These are phyloP conservation scores for Bolborhynchus lineola DNA, from an alignment of 2,113 vertebrate genomes.

Conservation along the genomic window DNA sequence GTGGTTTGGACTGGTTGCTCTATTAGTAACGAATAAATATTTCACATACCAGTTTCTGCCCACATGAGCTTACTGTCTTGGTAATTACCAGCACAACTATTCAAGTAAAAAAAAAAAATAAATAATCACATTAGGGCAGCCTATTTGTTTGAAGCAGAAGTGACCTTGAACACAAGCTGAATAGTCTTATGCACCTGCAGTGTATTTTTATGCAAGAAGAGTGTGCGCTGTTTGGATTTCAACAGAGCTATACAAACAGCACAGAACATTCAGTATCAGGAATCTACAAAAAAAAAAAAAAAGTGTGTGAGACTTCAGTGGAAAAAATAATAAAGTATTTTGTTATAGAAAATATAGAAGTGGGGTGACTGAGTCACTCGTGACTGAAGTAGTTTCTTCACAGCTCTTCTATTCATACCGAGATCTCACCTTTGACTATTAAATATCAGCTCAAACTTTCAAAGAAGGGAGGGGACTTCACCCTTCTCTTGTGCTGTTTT, in stretches of 20 bases:
- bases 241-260: not conserved
- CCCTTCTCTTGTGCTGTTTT: not conserved
- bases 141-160: constrained; percentile 31
- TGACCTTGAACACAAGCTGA: constrained; percentile 54
- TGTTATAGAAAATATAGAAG: not conserved
- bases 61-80: not conserved
- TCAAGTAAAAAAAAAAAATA: constrained; percentile 52
- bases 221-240: not conserved
- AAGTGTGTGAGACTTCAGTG: not conserved
- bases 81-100: constrained; percentile 33
- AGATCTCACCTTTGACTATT: not conserved
- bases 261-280: not conserved
- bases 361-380: not conserved
- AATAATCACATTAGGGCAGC: not conserved
- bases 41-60: not conserved
- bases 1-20: not conserved
- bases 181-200: not conserved
- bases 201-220: not conserved
- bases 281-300: not conserved
- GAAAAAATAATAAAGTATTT: not conserved
- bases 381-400: not conserved
- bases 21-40: constrained; percentile 30
- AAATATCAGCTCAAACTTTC: not conserved
- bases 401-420: not conserved
- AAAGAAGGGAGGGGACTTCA: not conserved